Base-by-base conservation (phyloP, 2,113 vertebrate genomes). In the Stomatorhinus ivindoensis region DNA sequence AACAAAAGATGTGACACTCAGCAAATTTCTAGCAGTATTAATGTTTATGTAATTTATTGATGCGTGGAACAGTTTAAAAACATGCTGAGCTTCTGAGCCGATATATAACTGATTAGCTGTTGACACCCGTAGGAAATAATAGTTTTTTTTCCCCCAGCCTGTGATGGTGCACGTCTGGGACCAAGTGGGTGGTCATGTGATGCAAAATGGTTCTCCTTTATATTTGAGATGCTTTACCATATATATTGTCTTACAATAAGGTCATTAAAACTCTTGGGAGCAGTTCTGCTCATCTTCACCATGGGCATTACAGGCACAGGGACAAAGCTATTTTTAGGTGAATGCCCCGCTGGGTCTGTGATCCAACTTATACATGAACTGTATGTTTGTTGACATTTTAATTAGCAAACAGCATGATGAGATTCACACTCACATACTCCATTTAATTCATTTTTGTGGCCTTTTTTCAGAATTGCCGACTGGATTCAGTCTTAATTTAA, bases 381-480 rank as follows among this genome's bases (percentile, higher is more conserved):
- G 53, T 61, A 48, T 51, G 48, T 10, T 87, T 53, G 50, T 87
- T 61, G 86, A 87, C 86, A 61, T 87, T 87, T 61, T 61, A 61
- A 87, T 44, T 87, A 44, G 21, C 3, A 13, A 87, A 53, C 85
- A 53, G 86, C 35, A 44, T 44, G 35, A 21, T 1, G 21, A 31
- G 19, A 19, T 42, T 87, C 86, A 87, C 51, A 44, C 51, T 87
- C 53, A 21, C 53, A 42, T 39, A 0, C 21, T 47, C 42, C 46
- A 86, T 31, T 88, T 88, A 88, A 15, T 48, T 87, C 9, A 88
- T 76, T 88, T 65, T 80, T 76, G 6, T 31, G 39, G 35, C 10
- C 15, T 4, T 69, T 69, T 47, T 83, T 83, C 21, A 5, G 47
- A 7, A 86, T 88, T 19, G 44, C n/a, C 7, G 3, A 24, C 19